These are phyloP conservation scores for Synodontis membranacea DNA, from an alignment of 2,113 vertebrate species.

Conservation along the genomic window DNA sequence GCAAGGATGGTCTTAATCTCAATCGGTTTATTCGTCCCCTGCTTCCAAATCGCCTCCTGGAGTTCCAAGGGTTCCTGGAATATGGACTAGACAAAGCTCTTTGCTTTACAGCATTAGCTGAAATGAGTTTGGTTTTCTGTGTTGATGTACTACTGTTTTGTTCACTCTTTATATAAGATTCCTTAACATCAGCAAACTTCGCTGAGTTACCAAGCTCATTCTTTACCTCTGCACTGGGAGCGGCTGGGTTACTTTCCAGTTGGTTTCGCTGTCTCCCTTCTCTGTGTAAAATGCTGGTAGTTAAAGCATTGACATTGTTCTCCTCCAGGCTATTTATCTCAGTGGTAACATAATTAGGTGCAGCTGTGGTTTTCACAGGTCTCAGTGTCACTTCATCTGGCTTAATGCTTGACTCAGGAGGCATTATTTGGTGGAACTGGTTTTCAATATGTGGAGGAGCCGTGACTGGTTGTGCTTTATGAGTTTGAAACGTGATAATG, in stretches of 20 bases:
- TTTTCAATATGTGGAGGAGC: conserved; percentile 30
- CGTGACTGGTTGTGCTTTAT: conserved; percentile 37
- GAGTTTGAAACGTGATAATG: conserved; percentile 27
- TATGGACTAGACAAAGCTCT: conserved; percentile 45
- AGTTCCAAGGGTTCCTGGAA: conserved; percentile 65
- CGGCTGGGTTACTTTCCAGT: conserved; percentile 32
- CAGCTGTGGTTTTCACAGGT: conserved; percentile 44
- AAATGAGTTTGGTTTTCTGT: conserved; percentile 40
- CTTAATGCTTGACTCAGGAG: conserved; percentile 35
- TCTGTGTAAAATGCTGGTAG: conserved; percentile 13
- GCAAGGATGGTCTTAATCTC: conserved; percentile 58
- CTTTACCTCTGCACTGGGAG: conserved; percentile 2
- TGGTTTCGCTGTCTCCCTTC: not conserved
- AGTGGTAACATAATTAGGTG: conserved; percentile 42
- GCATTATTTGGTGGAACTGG: conserved; percentile 36
- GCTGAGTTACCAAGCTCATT: conserved; percentile 1
- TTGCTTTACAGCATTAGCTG: not conserved
- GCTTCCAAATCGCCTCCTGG: conserved; percentile 74
- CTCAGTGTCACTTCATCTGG: conserved; percentile 21
- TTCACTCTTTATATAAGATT: not conserved
- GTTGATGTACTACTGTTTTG: conserved; percentile 25
- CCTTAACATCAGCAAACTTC: conserved; percentile 5
- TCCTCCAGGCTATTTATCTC: conserved; percentile 30
- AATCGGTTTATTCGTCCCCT: conserved; percentile 75
- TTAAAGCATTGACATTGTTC: conserved; percentile 35